A percentile compares a stretch with the other conserved stretches of the same genome.
Evolutionary conservation across 2,113 vertebrate genomes (phyloP).

Genomic region (Oncorhynchus kisutch): DNA sequence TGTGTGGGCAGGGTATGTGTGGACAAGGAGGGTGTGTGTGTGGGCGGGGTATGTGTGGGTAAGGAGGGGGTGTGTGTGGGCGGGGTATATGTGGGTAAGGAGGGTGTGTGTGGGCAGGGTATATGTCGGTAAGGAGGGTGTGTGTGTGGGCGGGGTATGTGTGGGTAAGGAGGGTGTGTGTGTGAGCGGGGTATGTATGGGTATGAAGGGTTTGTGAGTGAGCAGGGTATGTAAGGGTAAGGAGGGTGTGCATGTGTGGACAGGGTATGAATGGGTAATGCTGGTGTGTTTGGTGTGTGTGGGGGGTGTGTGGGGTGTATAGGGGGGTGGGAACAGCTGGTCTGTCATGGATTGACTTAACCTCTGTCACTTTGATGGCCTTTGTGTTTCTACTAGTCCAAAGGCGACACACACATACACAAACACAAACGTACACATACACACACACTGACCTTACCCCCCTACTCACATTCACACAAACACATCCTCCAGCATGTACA

Average conservation of each 20-base stretch:
- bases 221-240: conserved; percentile 12
- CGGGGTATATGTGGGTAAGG: neutral
- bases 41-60: no score
- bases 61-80: no score
- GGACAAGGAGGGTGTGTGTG: no score
- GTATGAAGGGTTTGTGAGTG: neutral
- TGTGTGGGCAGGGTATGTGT: no score
- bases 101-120: neutral
- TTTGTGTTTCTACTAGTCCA: conserved; percentile 64
- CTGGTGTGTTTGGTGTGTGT: conserved; percentile 29
- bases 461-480: neutral
- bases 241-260: conserved; percentile 22
- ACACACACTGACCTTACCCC: neutral
- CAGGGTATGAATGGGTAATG: conserved; percentile 56
- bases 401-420: conserved; percentile 29
- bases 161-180: no score
- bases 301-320: neutral
- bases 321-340: conserved; percentile 55
- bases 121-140: no score
- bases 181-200: no score
- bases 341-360: conserved; percentile 65
- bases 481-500: neutral
- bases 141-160: no score
- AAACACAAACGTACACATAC: neutral
- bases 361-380: conserved; percentile 77